Evolutionary conservation across 2,888 invertebrate genomes (phyloP).

Genomic region (Plemyria rubiginata): DNA sequence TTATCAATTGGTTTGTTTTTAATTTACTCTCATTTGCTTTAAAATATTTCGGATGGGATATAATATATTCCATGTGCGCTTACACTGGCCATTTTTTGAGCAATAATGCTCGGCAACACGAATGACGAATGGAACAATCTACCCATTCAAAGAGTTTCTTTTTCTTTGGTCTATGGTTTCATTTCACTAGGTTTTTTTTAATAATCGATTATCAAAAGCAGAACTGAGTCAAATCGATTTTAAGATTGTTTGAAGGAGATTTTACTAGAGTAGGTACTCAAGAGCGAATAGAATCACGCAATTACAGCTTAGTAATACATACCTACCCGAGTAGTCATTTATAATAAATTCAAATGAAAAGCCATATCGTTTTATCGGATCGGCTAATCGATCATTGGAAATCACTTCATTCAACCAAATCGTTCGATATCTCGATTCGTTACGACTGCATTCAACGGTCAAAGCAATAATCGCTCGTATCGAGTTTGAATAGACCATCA

Average conservation of each 20-base stretch:
- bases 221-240: not conserved
- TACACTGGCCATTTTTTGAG: no score
- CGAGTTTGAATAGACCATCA: conserved; percentile 24
- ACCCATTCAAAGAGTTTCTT: no score
- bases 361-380: not conserved
- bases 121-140: no score
- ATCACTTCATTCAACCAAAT: conserved; percentile 31
- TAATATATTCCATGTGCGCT: no score
- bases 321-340: not conserved
- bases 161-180: no score
- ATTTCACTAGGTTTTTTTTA: not conserved
- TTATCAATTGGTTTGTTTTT: conserved; percentile 1
- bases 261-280: not conserved
- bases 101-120: no score
- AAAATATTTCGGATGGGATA: not conserved
- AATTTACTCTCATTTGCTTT: not conserved
- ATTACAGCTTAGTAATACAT: not conserved
- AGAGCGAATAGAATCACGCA: not conserved
- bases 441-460: conserved; percentile 37
- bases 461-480: conserved; percentile 34
- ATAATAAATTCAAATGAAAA: not conserved
- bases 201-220: not conserved
- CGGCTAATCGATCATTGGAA: conserved; percentile 29
- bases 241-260: not conserved
- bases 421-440: conserved; percentile 36